Percentiles rank a stretch among this genome's conserved stretches.
Conservation (phyloP, 2,113 vertebrate genomes). For the Hypomesus transpacificus region DNA sequence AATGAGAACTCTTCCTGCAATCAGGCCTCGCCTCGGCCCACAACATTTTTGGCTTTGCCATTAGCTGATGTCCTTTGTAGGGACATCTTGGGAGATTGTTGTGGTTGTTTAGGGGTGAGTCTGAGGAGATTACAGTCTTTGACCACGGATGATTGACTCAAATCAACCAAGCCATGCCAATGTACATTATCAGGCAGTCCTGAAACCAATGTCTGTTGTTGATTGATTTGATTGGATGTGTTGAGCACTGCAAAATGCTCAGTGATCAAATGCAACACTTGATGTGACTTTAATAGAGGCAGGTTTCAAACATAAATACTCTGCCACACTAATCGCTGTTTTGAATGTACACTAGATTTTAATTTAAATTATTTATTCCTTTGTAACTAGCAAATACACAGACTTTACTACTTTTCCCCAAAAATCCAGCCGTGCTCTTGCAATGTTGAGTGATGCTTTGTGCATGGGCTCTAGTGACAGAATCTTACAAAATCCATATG, state of each 20-base stretch:
- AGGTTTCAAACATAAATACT: too few species aligned
- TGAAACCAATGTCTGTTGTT: conserved; percentile 29
- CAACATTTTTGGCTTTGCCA: conserved; percentile 55
- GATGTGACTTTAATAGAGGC: too few species aligned
- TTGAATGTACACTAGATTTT: too few species aligned
- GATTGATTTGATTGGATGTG: conserved; percentile 65
- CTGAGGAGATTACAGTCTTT: conserved; percentile 47
- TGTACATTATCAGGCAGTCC: conserved; percentile 33
- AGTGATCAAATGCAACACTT: conserved; percentile 9
- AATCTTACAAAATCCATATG: too few species aligned
- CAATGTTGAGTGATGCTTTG: too few species aligned
- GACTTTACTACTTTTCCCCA: too few species aligned
- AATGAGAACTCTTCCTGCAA: conserved; percentile 56
- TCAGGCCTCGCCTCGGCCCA: conserved; percentile 59
- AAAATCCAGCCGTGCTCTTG: too few species aligned
- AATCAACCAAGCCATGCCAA: conserved; percentile 61
- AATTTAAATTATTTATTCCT: too few species aligned
- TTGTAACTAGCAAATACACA: too few species aligned
- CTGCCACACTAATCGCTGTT: too few species aligned
- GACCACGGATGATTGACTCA: conserved; percentile 66
- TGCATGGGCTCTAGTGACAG: too few species aligned
- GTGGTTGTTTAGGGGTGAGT: conserved; percentile 50
- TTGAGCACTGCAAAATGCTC: conserved; percentile 47
- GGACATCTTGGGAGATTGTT: conserved; percentile 16
- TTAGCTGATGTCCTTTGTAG: conserved; percentile 57